Evolutionary conservation across 2,888 invertebrate genomes (phyloP).

Genomic region (Alloplasta piceator): DNA sequence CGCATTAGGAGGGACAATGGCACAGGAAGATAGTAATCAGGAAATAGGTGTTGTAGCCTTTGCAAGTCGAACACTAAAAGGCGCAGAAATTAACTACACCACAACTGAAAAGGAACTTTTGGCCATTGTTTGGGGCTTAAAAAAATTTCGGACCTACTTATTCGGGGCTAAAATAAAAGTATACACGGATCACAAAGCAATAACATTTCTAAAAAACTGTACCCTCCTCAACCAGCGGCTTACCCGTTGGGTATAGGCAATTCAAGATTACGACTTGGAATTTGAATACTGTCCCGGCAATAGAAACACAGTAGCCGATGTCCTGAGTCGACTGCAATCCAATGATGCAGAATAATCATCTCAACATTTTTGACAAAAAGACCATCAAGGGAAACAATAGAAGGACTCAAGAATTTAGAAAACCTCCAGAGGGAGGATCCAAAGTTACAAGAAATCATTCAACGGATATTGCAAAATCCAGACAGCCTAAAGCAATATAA

Average conservation of each 20-base stretch:
- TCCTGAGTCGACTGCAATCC: background rate
- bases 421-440: background rate
- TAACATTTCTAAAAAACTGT: constrained; percentile 71
- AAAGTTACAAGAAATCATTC: background rate
- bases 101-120: constrained; percentile 56
- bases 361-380: background rate
- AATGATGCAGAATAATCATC: background rate
- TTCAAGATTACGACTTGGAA: too few relatives aligned
- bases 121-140: constrained; percentile 49
- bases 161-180: constrained; percentile 66
- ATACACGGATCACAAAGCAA: constrained; percentile 72
- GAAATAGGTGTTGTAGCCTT: background rate
- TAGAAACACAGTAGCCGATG: background rate
- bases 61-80: constrained; percentile 10
- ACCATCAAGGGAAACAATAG: background rate
- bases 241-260: too few relatives aligned
- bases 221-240: too few relatives aligned
- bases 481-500: background rate
- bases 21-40: background rate
- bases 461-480: background rate
- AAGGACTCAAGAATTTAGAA: background rate
- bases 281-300: too few relatives aligned
- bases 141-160: constrained; percentile 48
- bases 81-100: constrained; percentile 34
- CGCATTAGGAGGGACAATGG: constrained; percentile 12